Percentiles rank a stretch among this genome's conserved stretches.
phyloP scores from a whole-genome alignment of 2,113 vertebrate genomes.

The Gallinago undulata region DNA sequence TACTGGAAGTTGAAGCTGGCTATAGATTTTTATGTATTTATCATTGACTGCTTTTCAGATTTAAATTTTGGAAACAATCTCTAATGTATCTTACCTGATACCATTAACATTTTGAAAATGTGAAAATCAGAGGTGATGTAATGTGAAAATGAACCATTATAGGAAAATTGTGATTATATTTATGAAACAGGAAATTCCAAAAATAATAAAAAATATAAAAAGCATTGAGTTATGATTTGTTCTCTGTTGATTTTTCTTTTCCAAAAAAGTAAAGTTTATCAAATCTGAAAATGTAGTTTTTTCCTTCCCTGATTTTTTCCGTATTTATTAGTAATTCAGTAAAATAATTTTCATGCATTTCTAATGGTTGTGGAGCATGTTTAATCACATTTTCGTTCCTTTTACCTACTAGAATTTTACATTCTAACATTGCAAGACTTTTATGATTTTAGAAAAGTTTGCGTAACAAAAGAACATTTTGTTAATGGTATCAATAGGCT shows the following conservation, averaged over 20 bases:
- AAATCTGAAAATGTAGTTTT: neutral
- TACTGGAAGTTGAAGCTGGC: neutral
- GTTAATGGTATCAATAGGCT: neutral
- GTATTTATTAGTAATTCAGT: neutral
- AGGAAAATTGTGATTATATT: rapidly evolving
- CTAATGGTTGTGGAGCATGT: neutral
- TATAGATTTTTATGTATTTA: neutral
- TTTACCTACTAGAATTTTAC: neutral
- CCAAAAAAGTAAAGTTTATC: neutral
- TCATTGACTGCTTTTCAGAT: neutral
- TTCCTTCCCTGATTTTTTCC: neutral
- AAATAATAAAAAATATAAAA: neutral
- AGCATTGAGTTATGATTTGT: neutral
- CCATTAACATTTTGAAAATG: neutral
- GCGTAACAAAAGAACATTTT: neutral
- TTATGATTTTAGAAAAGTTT: neutral
- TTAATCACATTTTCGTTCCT: neutral
- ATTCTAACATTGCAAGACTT: neutral
- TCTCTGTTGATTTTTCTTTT: neutral
- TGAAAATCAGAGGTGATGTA: neutral
- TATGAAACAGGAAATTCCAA: neutral
- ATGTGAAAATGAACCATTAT: neutral
- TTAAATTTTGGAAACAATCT: neutral
- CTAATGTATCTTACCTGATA: neutral
- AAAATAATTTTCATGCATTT: neutral